A percentile compares a stretch with the other conserved stretches of the same genome.
phyloP scores from a whole-genome alignment of 2,113 vertebrate genomes.

The Phalacrocorax carbo region DNA sequence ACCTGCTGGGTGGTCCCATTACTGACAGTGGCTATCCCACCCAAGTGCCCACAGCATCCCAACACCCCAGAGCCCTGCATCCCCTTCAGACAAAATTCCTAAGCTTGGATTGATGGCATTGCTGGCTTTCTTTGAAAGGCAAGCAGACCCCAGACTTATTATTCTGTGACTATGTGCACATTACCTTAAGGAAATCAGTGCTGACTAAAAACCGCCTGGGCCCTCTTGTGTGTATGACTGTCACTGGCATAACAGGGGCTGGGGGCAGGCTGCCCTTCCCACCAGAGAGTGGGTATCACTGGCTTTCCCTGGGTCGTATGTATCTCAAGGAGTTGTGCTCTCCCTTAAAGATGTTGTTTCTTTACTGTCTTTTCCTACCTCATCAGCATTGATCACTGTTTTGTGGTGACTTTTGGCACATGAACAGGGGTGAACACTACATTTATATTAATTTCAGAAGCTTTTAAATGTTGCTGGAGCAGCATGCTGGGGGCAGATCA shows the following conservation, averaged over 20 bases:
- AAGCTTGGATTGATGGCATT: not conserved
- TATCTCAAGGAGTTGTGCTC: not conserved
- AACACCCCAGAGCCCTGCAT: not conserved
- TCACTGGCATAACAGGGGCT: not conserved
- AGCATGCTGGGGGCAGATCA: not conserved
- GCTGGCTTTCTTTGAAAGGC: not conserved
- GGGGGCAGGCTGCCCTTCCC: not conserved
- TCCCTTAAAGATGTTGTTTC: not conserved
- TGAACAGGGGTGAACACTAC: not conserved
- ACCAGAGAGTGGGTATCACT: not conserved
- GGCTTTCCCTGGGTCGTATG: not conserved
- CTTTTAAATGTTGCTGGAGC: not conserved
- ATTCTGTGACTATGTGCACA: not conserved
- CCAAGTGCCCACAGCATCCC: not conserved
- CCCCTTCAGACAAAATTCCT: not conserved
- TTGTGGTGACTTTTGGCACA: not conserved
- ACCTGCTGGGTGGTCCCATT: not conserved
- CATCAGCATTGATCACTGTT: not conserved
- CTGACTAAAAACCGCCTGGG: not conserved
- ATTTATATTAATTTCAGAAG: not conserved
- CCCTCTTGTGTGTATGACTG: not conserved
- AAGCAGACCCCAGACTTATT: not conserved
- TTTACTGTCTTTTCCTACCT: not conserved
- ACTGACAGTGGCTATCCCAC: not conserved
- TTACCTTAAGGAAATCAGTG: not conserved